Base-by-base conservation (phyloP, 2,113 vertebrate species). In the Cathartes aura region DNA sequence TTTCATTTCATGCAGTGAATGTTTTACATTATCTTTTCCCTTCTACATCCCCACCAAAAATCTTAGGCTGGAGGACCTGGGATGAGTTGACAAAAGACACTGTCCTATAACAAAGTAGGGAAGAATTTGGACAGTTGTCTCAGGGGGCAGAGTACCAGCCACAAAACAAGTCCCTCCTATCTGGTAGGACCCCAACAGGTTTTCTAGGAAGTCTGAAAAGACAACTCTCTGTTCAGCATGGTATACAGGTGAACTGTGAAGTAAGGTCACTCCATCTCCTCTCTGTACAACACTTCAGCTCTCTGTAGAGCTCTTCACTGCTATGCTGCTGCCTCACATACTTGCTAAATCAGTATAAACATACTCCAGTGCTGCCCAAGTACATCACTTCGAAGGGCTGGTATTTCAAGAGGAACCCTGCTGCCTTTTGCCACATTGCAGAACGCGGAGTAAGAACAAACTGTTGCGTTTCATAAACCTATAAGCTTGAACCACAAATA, bases 331-430 rank as follows among this genome's bases (percentile, higher is more conserved):
- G 93, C 95, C 81, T 85, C 59, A 48, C 95, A 97, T 97, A 96
- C 87, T 34, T 96, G 87, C 87, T 87, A 90, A 96, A 97, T 94
- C 95, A 96, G 94, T 48, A 5, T 45, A 95, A 96, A 96, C 89
- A 97, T 5, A 92, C 89, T 97, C 86, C 72, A 93, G 80, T 1
- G 21, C 78, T 79, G 84, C 74, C 93, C 63, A 83, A 95, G 91
- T 82, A 85, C 94, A 76, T 85, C 48, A 47, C 66, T 78, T 48
- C 48, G 70, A 23, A 94, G 70, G 83, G 58, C 58, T 93, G 95
- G 96, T 88, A 97, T 97, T 89, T 96, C 66, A 48, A 97, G 94
- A 87, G 94, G 66, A 80, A 71, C 58, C 12, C 73, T 60, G 62
- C 79, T 93, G 90, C 85, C 71, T 55, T 58, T 17, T 50, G 78